phyloP scores from a whole-genome alignment of 2,113 vertebrate genomes.

The Micronycteris hirsuta region DNA sequence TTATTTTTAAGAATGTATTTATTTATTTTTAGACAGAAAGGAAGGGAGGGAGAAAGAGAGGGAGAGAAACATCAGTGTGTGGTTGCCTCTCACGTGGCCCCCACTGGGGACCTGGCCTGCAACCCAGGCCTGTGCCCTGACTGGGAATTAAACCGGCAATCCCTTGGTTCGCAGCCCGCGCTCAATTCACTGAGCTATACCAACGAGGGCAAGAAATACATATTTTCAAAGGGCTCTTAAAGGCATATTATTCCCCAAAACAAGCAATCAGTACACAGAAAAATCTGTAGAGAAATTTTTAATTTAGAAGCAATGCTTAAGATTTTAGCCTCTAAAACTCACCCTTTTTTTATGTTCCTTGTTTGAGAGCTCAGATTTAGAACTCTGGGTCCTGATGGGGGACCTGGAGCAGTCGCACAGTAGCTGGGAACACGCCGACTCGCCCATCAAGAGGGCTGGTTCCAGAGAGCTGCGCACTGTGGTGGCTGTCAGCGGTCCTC shows the following conservation, averaged over 20 bases:
- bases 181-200: too few relatives aligned
- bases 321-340: neutral
- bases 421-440: neutral
- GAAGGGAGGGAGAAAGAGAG: too few relatives aligned
- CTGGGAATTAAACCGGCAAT: too few relatives aligned
- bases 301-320: neutral
- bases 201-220: too few relatives aligned
- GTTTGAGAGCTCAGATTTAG: neutral
- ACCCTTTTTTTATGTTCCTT: neutral
- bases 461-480: neutral
- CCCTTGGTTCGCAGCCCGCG: too few relatives aligned
- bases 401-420: neutral
- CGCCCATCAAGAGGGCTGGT: neutral
- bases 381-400: neutral
- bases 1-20: too few relatives aligned
- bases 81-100: too few relatives aligned
- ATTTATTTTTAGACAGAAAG: too few relatives aligned
- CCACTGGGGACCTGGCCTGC: too few relatives aligned
- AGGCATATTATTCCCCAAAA: neutral
- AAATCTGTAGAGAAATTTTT: neutral
- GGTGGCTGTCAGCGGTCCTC: rapidly evolving
- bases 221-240: neutral
- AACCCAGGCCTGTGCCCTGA: too few relatives aligned
- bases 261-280: rapidly evolving
- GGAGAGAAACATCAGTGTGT: too few relatives aligned